A percentile compares a stretch with the other conserved stretches of the same genome.
Evolutionary conservation across 2,113 vertebrate genomes (phyloP).

Genomic region (Amphiprion ocellaris): DNA sequence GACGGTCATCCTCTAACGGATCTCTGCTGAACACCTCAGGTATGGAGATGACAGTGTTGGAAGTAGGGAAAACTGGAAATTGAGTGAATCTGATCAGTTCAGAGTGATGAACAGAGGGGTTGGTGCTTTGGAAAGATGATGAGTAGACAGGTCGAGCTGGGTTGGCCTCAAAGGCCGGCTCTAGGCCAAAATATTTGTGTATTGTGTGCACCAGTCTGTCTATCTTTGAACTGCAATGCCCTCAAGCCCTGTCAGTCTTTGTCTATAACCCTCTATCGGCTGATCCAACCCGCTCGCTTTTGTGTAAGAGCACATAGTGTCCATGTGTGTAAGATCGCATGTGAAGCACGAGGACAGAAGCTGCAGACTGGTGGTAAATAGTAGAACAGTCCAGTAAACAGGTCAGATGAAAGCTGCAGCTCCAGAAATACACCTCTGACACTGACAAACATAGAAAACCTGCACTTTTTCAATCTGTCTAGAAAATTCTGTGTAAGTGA

Average conservation of each 20-base stretch:
- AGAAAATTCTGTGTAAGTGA: conserved; percentile 46
- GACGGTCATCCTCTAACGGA: conserved; percentile 82
- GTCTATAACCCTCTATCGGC: conserved; percentile 34
- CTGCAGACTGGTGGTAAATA: conserved; percentile 29
- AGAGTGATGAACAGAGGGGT: not conserved
- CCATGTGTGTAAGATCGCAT: conserved; percentile 35
- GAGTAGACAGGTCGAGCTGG: conserved; percentile 58
- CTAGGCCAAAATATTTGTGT: conserved; percentile 64
- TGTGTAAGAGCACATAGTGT: conserved; percentile 49
- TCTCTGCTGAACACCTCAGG: conserved; percentile 84
- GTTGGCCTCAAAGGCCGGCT: conserved; percentile 43
- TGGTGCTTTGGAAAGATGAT: conserved; percentile 50
- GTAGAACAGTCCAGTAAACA: conserved; percentile 47
- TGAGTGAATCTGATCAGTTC: not conserved
- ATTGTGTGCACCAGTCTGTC: conserved; percentile 53
- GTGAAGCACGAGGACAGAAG: conserved; percentile 14
- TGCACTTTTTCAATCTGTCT: conserved; percentile 18
- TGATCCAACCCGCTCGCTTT: conserved; percentile 47
- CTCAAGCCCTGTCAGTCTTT: conserved; percentile 56
- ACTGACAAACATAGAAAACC: conserved; percentile 19
- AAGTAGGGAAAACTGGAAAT: not conserved
- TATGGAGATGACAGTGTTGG: conserved; percentile 56
- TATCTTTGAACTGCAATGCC: conserved; percentile 60
- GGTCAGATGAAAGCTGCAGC: conserved; percentile 32
- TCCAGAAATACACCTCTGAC: conserved; percentile 11